Conservation (phyloP, 2,113 vertebrate genomes). For the Spermophilus dauricus region DNA sequence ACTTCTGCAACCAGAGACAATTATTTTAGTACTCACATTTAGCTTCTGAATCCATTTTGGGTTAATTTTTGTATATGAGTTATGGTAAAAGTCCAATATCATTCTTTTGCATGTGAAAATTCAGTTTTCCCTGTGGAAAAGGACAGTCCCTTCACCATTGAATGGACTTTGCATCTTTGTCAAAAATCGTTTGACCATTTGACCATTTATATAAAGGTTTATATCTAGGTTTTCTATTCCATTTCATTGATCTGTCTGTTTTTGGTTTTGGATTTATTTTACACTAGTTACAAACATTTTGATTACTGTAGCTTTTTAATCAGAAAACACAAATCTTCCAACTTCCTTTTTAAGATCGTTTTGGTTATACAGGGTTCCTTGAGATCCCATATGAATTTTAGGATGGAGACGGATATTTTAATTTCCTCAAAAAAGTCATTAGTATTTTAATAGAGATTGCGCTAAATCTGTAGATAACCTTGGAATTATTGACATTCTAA, state of each 20-base stretch:
- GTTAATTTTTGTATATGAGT: neutral
- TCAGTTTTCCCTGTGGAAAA: neutral
- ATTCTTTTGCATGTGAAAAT: neutral
- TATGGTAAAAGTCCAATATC: neutral
- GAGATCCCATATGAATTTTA: slow-evolving; percentile 50
- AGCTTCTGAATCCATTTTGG: slow-evolving; percentile 8
- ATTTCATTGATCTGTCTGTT: neutral
- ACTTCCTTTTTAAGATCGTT: slow-evolving; percentile 44
- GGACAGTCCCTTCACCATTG: neutral
- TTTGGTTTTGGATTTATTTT: neutral
- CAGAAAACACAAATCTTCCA: neutral
- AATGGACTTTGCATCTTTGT: neutral
- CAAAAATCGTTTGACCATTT: too few relatives aligned
- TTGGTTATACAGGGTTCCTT: neutral
- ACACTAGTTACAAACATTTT: neutral
- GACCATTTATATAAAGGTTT: neutral
- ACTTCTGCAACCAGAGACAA: neutral
- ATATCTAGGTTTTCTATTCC: neutral
- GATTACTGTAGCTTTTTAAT: neutral
- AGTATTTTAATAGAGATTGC: neutral
- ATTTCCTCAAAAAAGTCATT: slow-evolving; percentile 29
- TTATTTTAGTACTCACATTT: neutral
- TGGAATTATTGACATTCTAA: neutral
- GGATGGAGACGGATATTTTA: neutral
- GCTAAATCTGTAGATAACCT: neutral